Base-by-base conservation (phyloP, 2,797 vertebrate genomes). In the Gymnothorax reevesii region DNA sequence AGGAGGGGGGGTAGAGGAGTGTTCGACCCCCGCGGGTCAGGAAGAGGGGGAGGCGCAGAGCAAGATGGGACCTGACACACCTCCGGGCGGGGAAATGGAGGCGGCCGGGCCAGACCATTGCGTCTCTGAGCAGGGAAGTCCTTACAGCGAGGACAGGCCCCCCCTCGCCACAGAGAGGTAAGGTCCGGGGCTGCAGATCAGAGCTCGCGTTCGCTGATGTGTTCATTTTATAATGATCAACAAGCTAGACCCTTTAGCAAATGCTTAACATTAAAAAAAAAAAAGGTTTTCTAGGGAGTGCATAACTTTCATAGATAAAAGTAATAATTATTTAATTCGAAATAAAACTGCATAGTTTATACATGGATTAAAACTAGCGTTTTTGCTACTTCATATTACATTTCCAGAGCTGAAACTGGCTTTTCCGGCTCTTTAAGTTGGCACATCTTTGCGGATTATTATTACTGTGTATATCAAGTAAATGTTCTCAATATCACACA, bases 21-120 rank as follows among this genome's bases (percentile, higher is more conserved):
- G 96, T 4, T 8, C 22, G 7, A 66, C 33, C 83, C 27, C n/a
- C 89, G 97, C 97, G 22, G 75, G 64, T 90, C 96, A 86, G 5
- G 94, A 95, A 77, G 97, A 98, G 54, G 96, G 95, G 89, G 96
- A 98, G 82, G 97, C 97, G 5, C 96, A 96, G 0, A 97, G 97
- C 91, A 6, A 69, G 62, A 6, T 10, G 33, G 17, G 33, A 33
- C 12, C 57, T 25, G 82, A 57, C 2, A 17, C 54, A 10, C 82
- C 5, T 10, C 22, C 4, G 57, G 55, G 4, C 0, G 27, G 82
- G 54, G 82, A 17, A 1, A 2, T 15, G 10, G 55, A 9, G 2
- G 55, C 25, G 98, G 98, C 5, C 97, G 99, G 92, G 99, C 97
- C 7, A 97, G 82, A 83, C 75, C 75, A 55, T 49, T 79, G 75